A percentile compares a stretch with the other conserved stretches of the same genome.
phyloP scores from a whole-genome alignment of 2,113 vertebrate species.

The Jaculus jaculus region DNA sequence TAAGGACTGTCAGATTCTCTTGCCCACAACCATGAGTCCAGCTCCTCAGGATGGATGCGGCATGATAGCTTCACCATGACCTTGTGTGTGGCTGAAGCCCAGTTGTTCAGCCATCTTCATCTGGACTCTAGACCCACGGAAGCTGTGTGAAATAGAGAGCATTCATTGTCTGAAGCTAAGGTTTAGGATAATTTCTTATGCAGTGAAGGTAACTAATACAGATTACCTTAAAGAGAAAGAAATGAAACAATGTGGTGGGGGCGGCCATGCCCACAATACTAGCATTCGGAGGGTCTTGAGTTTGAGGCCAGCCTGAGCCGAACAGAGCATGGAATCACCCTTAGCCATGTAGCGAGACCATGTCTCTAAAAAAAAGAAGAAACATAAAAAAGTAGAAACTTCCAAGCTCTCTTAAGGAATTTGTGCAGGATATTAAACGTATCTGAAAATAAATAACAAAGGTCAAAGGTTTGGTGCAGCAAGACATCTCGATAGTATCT shows the following conservation, averaged over 20 bases:
- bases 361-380: background rate
- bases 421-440: background rate
- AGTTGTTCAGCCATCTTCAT: background rate
- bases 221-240: background rate
- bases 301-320: background rate
- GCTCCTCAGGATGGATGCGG: background rate
- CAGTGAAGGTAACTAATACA: background rate
- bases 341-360: background rate
- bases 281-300: background rate
- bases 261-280: background rate
- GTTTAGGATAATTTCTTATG: background rate
- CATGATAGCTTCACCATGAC: background rate
- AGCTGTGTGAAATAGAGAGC: background rate
- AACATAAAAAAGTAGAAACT: background rate
- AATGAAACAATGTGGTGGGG: background rate
- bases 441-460: background rate
- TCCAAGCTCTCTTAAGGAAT: background rate
- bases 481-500: background rate
- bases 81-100: background rate
- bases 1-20: background rate
- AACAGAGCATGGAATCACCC: background rate
- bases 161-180: background rate
- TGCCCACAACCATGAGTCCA: background rate
- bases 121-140: background rate
- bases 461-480: background rate